These are phyloP conservation scores for Megalopta genalis DNA, from an alignment of 1,140 invertebrate species.

Conservation along the genomic window DNA sequence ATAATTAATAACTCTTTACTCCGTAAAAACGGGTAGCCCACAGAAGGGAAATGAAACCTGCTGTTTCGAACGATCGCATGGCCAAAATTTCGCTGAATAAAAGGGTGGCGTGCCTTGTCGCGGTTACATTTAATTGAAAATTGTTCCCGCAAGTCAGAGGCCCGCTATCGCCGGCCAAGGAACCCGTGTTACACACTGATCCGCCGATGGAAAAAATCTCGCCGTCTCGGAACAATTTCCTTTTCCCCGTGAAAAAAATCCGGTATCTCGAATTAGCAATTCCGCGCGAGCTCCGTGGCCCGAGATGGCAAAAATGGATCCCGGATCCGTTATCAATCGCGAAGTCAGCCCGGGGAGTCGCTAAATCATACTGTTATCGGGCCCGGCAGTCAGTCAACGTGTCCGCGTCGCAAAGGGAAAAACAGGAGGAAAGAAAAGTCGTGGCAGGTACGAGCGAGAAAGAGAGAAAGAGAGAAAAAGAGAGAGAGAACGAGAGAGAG, in stretches of 20 bases:
- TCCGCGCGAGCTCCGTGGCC: neutral
- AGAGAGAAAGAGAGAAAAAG: too few species aligned
- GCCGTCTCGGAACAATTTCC: neutral
- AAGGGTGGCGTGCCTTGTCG: too few species aligned
- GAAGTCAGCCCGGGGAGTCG: neutral
- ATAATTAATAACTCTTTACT: too few species aligned
- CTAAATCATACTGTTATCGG: conserved; percentile 20
- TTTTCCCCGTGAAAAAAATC: neutral
- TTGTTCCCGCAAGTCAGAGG: too few species aligned
- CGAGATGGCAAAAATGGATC: conserved; percentile 9
- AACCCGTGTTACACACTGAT: too few species aligned
- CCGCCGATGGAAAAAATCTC: too few species aligned
- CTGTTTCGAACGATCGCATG: too few species aligned
- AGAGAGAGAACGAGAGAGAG: too few species aligned
- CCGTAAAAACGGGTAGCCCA: too few species aligned
- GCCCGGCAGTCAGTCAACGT: neutral
- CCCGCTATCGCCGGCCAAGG: too few species aligned
- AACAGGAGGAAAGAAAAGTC: neutral
- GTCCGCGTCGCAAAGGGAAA: neutral
- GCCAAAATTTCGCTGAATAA: too few species aligned
- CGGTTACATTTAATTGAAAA: too few species aligned
- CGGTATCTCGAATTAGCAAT: neutral
- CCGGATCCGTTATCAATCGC: conserved; percentile 18
- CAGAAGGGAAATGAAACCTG: neutral
- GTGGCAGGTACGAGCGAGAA: neutral